Evolutionary conservation across 2,888 invertebrate genomes (phyloP), one percentile per base, ranked within the genome.

Genomic region (Ischnura elegans): DNA sequence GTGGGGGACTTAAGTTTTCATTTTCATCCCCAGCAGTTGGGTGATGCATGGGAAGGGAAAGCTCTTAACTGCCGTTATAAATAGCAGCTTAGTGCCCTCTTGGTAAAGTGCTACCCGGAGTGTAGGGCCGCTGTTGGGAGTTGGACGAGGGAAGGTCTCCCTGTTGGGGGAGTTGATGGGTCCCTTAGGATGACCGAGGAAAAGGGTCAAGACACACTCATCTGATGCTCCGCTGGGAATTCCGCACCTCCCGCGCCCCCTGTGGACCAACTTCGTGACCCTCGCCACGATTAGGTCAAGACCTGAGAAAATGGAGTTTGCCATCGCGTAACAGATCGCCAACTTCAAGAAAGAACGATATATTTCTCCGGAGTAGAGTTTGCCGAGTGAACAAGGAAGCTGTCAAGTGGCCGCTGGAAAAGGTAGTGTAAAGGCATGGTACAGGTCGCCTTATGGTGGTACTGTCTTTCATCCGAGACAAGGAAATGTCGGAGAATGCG

Each of bases 291-390:
- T 76, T 76, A 76, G 76, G n/a, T 43, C 86, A 45, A 25, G 86
- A 86, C 45, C 45, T 86, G 25, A 46, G 45, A 21, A 86, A 86
- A 86, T 86, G 45, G 86, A 86, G 86, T 29, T 76, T 36, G 36
- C 45, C 86, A 86, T 45, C 46, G 25, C 86, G 86, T 6, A 86
- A 46, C 86, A 45, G 86, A 86, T 86, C 86, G 86, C 46, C 43
- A 86, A 45, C 45, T 86, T 86, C 46, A 86, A 85, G 86, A 25
- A 10, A 36, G 29, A 25, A 25, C 16, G 61, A 61, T 61, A 6
- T 25, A 4, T 61, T 76, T 76, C 16, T 5, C 13, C 10, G 61
- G n/a, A 21, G 25, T 4, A 76, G 29, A 76, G 36, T 36, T 76
- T 1, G 5, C 61, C 25, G 36, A 36, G 16, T 8, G 76, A 76